These are phyloP conservation scores for Stylophora pistillata DNA, from an alignment of 64 coral and sea anemone genomes.

Conservation along the genomic window DNA sequence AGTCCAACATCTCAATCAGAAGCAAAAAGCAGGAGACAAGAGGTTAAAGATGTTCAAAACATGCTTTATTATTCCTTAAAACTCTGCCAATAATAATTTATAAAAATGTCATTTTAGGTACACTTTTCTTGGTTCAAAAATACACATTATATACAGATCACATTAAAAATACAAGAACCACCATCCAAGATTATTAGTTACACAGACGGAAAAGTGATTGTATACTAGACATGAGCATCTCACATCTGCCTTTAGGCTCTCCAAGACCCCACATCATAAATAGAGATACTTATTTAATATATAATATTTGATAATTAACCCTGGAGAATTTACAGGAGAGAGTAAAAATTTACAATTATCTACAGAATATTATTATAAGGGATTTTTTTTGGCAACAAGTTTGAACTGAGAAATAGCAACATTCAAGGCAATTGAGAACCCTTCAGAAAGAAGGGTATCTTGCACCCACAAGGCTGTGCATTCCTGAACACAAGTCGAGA, in stretches of 20 bases:
- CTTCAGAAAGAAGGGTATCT: neutral
- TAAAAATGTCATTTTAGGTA: conserved; percentile 70
- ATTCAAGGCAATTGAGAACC: neutral
- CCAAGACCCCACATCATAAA: conserved; percentile 21
- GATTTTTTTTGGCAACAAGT: neutral
- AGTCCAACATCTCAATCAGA: neutral
- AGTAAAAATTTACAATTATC: conserved; percentile 53
- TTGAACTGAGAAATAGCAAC: neutral
- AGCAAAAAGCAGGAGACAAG: neutral
- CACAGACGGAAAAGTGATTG: conserved; percentile 32
- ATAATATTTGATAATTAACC: conserved; percentile 7
- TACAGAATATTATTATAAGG: conserved; percentile 8
- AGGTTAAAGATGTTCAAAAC: conserved; percentile 51
- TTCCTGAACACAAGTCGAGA: neutral
- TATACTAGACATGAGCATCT: conserved; percentile 14
- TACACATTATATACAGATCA: conserved; percentile 80
- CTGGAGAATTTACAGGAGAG: conserved; percentile 22
- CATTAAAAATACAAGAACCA: conserved; percentile 80
- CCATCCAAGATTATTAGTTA: conserved; percentile 24
- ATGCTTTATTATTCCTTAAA: conserved; percentile 73
- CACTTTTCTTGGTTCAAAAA: conserved; percentile 68
- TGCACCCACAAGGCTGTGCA: neutral
- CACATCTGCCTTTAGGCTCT: neutral
- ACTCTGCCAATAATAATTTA: conserved; percentile 80
- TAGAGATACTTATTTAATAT: neutral